phyloP scores from a whole-genome alignment of 1,140 invertebrate species.

The Penaeus chinensis region DNA sequence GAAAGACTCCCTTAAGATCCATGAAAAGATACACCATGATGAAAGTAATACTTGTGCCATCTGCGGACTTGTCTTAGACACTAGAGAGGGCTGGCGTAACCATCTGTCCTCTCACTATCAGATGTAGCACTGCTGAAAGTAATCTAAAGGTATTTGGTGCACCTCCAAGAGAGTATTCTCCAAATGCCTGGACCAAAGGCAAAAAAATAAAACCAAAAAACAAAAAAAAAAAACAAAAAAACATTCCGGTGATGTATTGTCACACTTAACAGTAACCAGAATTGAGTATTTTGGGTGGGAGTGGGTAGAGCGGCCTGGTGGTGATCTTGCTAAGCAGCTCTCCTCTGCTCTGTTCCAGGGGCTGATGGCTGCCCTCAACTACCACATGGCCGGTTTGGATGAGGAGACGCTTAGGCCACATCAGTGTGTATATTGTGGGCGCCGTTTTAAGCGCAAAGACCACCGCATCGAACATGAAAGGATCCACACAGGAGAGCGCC shows the following conservation, averaged over 20 bases:
- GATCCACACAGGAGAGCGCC: conserved; percentile 66
- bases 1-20: conserved; percentile 62
- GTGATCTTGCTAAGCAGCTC: conserved; percentile 55
- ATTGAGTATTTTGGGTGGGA: too few relatives aligned
- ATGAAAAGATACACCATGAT: conserved; percentile 61
- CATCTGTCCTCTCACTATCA: conserved; percentile 50
- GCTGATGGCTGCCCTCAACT: conserved; percentile 61
- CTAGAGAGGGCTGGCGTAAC: conserved; percentile 43
- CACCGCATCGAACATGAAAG: conserved; percentile 66
- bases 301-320: conserved; percentile 29
- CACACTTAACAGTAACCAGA: background rate
- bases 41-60: conserved; percentile 57
- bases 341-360: conserved; percentile 63
- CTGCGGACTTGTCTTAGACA: conserved; percentile 51
- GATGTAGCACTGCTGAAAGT: conserved; percentile 31
- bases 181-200: too few relatives aligned
- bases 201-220: too few relatives aligned
- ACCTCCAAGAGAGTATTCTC: too few relatives aligned
- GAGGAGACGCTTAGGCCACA: conserved; percentile 71
- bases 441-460: conserved; percentile 70
- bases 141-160: too few relatives aligned
- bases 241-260: conserved; percentile 21
- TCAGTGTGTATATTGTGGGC: conserved; percentile 72
- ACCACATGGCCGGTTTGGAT: conserved; percentile 49
- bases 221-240: too few relatives aligned